Evolutionary conservation across 2,888 invertebrate species (phyloP), one percentile per base, ranked within the genome.

Genomic region (Glomeris marginata): DNA sequence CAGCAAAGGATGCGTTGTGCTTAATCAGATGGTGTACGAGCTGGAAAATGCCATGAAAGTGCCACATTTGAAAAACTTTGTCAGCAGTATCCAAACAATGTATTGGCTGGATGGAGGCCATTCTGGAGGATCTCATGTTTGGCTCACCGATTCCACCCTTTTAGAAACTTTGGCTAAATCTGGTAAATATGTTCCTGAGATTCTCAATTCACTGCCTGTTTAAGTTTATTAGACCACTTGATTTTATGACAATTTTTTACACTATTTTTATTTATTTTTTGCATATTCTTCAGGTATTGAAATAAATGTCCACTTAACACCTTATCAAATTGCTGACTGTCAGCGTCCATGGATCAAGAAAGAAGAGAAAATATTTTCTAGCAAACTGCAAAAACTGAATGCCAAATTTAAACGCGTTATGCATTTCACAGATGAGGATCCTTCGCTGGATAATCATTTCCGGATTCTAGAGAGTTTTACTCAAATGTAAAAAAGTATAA

Each of bases 31-130:
- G 57, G 73, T 90, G 47, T 80, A 84, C 64, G 90, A 90, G 70
- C 79, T 88, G 13, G 43, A 13, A 16, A 18, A 20, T 8, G 15
- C 46, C 4, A n/a, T 21, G 20, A 13, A 40, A 10, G 22, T 28
- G 3, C 50, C 20, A 11, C 15, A 40, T 18, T 46, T 22, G 68
- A 78, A 77, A 1, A 65, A 78, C 40, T 66, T 68, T 51, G 45
- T 65, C 3, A 41, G 49, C 16, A 11, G 75, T 50, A 78, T 91
- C 47, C 72, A 73, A 56, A 75, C 77, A 56, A 82, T 91, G 77
- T 85, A 80, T 68, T 92, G 88, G 88, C 67, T 91, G 61, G 90
- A 91, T 68, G 87, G 88, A 2, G 90, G 90, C 0, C 90, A 91
- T 69, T 78, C 81, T n/a, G 91, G 90, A 15, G 78, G 79, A 0